Conservation (phyloP, 2,888 invertebrate genomes). For the Diplazon laetatorius region DNA sequence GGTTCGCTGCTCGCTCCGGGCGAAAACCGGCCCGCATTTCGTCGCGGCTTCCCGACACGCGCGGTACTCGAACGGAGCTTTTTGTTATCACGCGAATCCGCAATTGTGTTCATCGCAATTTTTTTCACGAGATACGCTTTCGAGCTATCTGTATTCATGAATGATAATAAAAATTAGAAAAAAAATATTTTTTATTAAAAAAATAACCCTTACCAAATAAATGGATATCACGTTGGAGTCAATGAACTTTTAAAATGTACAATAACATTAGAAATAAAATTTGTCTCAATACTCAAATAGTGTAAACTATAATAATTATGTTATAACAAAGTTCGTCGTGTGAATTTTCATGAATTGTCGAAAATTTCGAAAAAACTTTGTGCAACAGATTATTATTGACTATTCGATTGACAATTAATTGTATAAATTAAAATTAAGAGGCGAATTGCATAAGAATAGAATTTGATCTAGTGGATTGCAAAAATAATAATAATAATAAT, state of each 20-base stretch:
- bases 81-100: slow-evolving; percentile 19
- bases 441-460: no score
- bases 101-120: not conserved
- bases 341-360: no score
- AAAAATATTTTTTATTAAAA: no score
- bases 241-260: not conserved
- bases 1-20: slow-evolving; percentile 59
- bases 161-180: slow-evolving; percentile 1
- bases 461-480: no score
- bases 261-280: not conserved
- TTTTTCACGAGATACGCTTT: not conserved
- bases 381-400: no score
- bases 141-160: not conserved
- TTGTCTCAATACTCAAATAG: not conserved
- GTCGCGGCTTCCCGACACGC: slow-evolving; percentile 67
- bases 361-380: no score
- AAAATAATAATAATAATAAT: no score
- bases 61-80: slow-evolving; percentile 53
- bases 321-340: not conserved
- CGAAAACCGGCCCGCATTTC: slow-evolving; percentile 70
- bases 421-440: no score
- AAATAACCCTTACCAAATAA: no score
- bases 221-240: not conserved
- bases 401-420: no score
- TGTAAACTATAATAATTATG: not conserved